Conservation (phyloP, 2,113 vertebrate genomes). For the Phaetusa simplex region DNA sequence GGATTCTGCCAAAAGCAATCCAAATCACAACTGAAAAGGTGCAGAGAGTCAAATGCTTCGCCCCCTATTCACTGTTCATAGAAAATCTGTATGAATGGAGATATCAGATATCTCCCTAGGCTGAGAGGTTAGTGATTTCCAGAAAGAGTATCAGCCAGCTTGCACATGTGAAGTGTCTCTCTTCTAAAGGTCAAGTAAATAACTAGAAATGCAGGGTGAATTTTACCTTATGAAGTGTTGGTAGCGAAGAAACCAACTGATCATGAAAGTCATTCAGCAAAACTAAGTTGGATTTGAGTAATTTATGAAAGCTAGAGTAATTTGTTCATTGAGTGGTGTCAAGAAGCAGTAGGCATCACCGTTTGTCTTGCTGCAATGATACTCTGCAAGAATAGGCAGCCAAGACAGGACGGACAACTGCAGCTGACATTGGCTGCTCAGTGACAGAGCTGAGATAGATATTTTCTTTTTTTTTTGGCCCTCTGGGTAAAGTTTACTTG, state of each 20-base stretch:
- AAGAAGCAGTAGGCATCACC: background rate
- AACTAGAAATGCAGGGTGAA: background rate
- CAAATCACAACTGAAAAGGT: background rate
- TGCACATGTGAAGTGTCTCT: background rate
- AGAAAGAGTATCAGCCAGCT: background rate
- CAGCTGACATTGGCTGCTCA: background rate
- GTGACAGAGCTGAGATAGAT: background rate
- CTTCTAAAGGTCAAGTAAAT: slow-evolving; percentile 1
- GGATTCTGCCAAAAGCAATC: background rate
- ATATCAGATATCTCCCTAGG: background rate
- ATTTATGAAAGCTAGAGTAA: background rate
- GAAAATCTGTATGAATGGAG: background rate
- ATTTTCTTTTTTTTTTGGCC: background rate
- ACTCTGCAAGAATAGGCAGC: background rate
- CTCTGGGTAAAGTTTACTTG: background rate
- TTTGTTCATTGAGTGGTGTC: background rate
- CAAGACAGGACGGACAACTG: background rate
- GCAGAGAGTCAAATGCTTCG: background rate
- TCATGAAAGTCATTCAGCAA: background rate
- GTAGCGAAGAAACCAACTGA: background rate
- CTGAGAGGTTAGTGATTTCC: background rate
- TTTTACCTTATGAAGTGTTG: background rate
- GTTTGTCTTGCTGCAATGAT: background rate
- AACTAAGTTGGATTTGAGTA: background rate
- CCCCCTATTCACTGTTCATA: background rate